Conservation (phyloP, 2,797 vertebrate genomes). For the Hapalemur alaotrensis region DNA sequence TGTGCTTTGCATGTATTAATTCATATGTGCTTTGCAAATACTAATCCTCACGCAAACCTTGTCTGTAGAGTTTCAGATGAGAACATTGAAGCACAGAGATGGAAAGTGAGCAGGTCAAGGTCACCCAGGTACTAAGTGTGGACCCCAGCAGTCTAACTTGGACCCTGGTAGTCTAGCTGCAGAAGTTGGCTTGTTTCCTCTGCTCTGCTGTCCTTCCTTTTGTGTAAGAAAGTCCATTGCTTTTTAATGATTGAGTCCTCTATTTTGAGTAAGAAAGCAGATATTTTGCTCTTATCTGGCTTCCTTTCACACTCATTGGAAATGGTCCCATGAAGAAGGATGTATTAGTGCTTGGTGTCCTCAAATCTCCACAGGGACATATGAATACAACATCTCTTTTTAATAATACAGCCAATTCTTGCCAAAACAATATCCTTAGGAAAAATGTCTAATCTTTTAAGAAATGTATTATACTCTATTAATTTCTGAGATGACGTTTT, state of each 20-base stretch:
- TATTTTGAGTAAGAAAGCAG: background rate
- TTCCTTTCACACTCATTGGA: background rate
- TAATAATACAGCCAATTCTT: background rate
- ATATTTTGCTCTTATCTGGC: background rate
- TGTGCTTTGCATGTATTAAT: background rate
- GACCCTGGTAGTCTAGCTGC: background rate
- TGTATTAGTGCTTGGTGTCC: background rate
- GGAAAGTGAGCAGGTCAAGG: background rate
- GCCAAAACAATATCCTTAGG: background rate
- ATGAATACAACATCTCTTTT: background rate
- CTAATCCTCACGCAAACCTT: background rate
- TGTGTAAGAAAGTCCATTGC: background rate
- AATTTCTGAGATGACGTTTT: background rate
- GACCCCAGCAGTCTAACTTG: background rate
- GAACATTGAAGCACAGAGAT: background rate
- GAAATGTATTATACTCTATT: background rate
- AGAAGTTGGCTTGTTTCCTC: background rate
- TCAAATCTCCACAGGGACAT: background rate
- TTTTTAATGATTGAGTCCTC: background rate
- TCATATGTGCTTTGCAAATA: too few species aligned
- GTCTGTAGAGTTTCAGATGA: background rate
- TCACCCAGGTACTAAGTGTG: background rate
- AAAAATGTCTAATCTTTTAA: background rate
- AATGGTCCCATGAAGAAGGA: background rate
- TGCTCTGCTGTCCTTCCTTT: background rate